These are phyloP conservation scores for Zoroaster sp. DNA, from an alignment of 53 echinoderm and acorn worm genomes.

Conservation along the genomic window DNA sequence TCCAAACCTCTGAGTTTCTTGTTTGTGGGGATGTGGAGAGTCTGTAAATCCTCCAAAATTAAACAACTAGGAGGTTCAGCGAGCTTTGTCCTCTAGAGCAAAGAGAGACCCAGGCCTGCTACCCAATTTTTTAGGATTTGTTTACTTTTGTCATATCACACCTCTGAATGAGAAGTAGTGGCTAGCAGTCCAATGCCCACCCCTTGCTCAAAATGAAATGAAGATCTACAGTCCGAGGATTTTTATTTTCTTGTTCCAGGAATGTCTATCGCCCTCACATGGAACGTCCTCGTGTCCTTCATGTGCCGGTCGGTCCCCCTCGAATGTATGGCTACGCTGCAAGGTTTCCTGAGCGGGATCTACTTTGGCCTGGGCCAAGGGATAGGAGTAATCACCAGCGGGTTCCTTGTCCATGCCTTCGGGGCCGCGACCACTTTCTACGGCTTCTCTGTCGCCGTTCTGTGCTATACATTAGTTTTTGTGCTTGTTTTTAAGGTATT, in stretches of 20 bases:
- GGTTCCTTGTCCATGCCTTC: conserved; percentile 51
- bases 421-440: conserved; percentile 75
- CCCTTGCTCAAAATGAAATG: too few relatives aligned
- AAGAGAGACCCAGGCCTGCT: too few relatives aligned
- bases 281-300: conserved; percentile 76
- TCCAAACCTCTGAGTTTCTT: too few relatives aligned
- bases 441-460: conserved; percentile 39
- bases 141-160: too few relatives aligned
- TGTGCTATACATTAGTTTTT: conserved; percentile 41
- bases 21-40: too few relatives aligned
- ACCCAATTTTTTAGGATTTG: too few relatives aligned
- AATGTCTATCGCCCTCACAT: conserved; percentile 75
- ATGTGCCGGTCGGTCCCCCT: conserved; percentile 68
- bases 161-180: too few relatives aligned
- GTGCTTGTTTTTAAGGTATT: conserved; percentile 41
- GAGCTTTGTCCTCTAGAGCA: too few relatives aligned
- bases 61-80: too few relatives aligned
- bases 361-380: conserved; percentile 74
- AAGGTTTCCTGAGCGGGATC: conserved; percentile 74
- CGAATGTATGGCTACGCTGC: conserved; percentile 77
- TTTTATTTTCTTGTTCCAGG: conserved; percentile 58
- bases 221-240: too few relatives aligned
- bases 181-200: too few relatives aligned
- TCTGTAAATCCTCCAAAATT: too few relatives aligned
- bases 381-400: conserved; percentile 63